Conservation (phyloP, 2,888 invertebrate species). For the Philereme vetulata region DNA sequence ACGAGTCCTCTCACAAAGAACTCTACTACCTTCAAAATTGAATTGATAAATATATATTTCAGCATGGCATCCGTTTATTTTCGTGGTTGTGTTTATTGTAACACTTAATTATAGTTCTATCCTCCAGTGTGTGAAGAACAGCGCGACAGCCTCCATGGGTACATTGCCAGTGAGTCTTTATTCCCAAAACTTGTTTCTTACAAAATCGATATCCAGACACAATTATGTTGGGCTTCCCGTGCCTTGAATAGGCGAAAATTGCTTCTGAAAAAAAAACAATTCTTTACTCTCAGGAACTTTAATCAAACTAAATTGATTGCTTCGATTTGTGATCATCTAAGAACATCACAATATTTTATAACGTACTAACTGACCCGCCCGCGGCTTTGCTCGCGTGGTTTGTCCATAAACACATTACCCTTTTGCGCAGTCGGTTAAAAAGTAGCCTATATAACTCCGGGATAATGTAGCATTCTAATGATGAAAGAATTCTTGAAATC, state of each 20-base stretch:
- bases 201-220: slow-evolving; percentile 6
- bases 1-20: too few species aligned
- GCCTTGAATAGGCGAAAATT: background rate
- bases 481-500: too few species aligned
- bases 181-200: background rate
- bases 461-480: too few species aligned
- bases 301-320: too few species aligned
- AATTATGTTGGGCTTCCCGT: slow-evolving; percentile 2
- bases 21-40: background rate
- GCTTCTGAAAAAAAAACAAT: background rate
- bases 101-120: slow-evolving; percentile 2
- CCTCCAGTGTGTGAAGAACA: slow-evolving; percentile 4
- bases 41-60: background rate
- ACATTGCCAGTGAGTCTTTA: slow-evolving; percentile 13
- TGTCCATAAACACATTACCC: too few species aligned
- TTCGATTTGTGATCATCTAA: too few species aligned
- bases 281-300: too few species aligned
- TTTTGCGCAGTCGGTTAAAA: too few species aligned
- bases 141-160: slow-evolving; percentile 4
- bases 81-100: slow-evolving; percentile 2
- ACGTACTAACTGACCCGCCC: too few species aligned
- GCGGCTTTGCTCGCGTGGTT: too few species aligned
- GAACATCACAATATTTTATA: too few species aligned
- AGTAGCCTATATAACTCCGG: too few species aligned
- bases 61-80: background rate